Base-by-base conservation (phyloP, 2,888 invertebrate species). In the Orthosia incerta region DNA sequence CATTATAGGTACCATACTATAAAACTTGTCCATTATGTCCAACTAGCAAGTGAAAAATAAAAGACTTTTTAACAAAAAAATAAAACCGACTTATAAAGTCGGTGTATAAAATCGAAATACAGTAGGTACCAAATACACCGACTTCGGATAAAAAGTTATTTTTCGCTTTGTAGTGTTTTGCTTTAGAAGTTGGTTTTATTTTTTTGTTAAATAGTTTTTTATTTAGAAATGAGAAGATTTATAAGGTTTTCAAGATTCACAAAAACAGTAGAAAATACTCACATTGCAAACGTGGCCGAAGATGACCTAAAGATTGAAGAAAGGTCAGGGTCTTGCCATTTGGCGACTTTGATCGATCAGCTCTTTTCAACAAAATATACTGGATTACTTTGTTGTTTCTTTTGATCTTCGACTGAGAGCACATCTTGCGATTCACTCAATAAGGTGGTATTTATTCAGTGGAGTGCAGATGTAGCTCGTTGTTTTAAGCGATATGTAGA, bases 301-400 rank as follows among this genome's bases (percentile, higher is more conserved):
- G 64, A 77, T 79, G 81, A 83, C 74, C 76, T 76, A 56, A 70
- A 71, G 74, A 77, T 68, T 81, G 55, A 72, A 75, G 79, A 81
- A 70, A 74, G 69, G 60, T 66, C 63, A 71, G 60, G 39, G 68
- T 74, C 16, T 63, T 39, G 59, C 7, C 60, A 48, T 74, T 61
- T 51, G 20, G 56, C 16, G 55, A 60, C 64, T 68, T 68, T 61
- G 55, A 80, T 80, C 48, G 75, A 78, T 80, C 51, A 64, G 63
- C 64, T 80, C 60, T 68, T 64, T 78, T 68, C 59, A 61, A 61
- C 63, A 56, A 64, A 67, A 56, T 74, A 39, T 16, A 56, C 67
- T 48, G 45, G 15, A 67, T 61, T 61, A 63, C 60, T 57, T 74
- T 80, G 50, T 68, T 74, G 61, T 59, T 18, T 20, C 31, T 39